Conservation (phyloP, 2,113 vertebrate species). For the Psittacara wagleri region DNA sequence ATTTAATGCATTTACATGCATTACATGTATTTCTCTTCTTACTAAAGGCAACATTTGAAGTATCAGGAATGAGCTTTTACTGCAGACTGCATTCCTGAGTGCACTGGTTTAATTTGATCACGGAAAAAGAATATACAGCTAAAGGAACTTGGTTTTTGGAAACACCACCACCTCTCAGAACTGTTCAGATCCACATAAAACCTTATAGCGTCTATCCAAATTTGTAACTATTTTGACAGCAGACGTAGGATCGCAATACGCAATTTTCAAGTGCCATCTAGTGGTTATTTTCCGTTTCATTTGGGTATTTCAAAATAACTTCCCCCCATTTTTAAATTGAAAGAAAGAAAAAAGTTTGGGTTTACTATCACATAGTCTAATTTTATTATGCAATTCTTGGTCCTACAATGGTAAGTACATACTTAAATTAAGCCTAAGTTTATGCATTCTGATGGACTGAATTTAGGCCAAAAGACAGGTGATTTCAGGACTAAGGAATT, state of each 20-base stretch:
- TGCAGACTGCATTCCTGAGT: neutral
- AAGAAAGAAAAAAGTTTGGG: neutral
- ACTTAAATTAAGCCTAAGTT: neutral
- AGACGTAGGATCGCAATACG: neutral
- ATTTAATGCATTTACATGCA: too few species aligned
- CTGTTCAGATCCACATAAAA: neutral
- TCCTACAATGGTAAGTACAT: neutral
- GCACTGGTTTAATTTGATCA: neutral
- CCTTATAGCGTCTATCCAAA: neutral
- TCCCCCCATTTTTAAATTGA: neutral
- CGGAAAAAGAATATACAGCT: neutral
- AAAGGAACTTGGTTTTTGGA: neutral
- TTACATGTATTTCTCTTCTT: neutral
- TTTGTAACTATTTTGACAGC: neutral
- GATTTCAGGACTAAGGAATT: neutral
- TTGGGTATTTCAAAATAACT: neutral
- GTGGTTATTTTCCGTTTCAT: conserved; percentile 58
- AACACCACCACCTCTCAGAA: neutral
- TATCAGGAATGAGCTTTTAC: neutral
- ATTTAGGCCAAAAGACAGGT: neutral
- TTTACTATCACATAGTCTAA: neutral
- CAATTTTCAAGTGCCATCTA: conserved; percentile 74
- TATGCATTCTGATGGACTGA: neutral
- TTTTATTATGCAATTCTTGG: neutral
- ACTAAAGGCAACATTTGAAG: neutral